Conservation (phyloP, 2,113 vertebrate genomes). For the Polyodon spathula region DNA sequence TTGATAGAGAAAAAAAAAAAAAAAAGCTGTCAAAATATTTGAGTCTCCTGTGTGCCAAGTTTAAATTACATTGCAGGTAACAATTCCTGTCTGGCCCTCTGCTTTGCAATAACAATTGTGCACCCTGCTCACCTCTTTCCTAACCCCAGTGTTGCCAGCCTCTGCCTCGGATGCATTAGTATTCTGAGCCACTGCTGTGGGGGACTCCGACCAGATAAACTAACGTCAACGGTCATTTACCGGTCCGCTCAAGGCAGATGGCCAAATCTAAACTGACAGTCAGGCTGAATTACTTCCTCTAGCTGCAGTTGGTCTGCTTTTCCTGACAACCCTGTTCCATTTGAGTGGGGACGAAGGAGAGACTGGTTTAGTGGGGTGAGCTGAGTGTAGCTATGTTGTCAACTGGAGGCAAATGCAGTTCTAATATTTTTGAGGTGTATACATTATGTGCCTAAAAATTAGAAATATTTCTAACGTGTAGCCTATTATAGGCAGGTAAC, state of each 20-base stretch:
- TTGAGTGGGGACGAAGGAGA: no score
- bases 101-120: background rate
- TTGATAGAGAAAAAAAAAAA: no score
- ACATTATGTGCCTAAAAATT: no score
- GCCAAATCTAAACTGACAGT: constrained; percentile 27
- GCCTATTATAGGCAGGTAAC: no score
- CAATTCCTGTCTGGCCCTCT: background rate
- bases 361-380: no score
- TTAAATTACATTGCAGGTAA: background rate
- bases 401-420: no score
- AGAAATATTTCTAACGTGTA: no score
- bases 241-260: constrained; percentile 14
- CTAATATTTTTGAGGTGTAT: no score
- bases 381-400: no score
- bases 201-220: constrained; percentile 6
- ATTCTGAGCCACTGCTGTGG: background rate
- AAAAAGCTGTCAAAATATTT: no score
- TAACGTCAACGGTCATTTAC: constrained; percentile 1
- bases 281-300: constrained; percentile 24
- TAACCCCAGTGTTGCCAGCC: background rate
- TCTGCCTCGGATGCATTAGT: background rate
- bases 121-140: background rate
- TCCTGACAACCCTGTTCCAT: no score
- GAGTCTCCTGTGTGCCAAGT: background rate
- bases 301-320: constrained; percentile 9